Percentiles rank a stretch among this genome's conserved stretches.
phyloP scores from a whole-genome alignment of 2,113 vertebrate genomes.

The Actenoides hombroni region DNA sequence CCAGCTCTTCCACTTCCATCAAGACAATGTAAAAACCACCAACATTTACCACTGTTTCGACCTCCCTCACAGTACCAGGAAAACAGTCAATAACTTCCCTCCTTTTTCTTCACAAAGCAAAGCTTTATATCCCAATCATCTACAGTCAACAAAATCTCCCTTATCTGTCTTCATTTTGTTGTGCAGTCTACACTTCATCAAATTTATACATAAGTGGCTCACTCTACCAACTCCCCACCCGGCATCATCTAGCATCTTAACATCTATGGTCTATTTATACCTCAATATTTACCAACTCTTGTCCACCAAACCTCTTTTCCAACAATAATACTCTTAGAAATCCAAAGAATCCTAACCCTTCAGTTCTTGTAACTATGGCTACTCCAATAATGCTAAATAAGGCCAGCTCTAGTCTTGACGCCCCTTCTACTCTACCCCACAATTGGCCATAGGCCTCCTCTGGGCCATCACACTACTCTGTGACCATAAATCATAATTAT shows the following conservation, averaged over 20 bases:
- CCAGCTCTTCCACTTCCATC: not conserved
- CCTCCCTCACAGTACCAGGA: not conserved
- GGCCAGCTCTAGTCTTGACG: not conserved
- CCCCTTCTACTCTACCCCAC: not conserved
- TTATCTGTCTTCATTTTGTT: not conserved
- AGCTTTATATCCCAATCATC: not conserved
- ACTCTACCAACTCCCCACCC: not conserved
- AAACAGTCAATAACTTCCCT: not conserved
- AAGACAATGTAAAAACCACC: not conserved
- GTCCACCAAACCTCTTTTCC: not conserved
- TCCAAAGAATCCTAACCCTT: not conserved
- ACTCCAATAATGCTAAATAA: not conserved
- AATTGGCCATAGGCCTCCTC: not conserved
- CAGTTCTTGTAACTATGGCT: accelerated
- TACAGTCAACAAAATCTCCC: not conserved
- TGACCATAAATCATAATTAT: not conserved
- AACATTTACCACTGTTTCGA: not conserved
- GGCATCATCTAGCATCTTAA: not conserved
- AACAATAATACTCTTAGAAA: not conserved
- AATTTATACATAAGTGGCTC: not conserved
- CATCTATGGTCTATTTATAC: not conserved
- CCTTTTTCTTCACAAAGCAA: not conserved
- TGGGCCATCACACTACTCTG: not conserved
- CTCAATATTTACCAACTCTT: not conserved
- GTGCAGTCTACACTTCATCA: not conserved